A percentile compares a stretch with the other conserved stretches of the same genome.
Conservation (phyloP, 2,113 vertebrate species). For the Apodemus sylvaticus region DNA sequence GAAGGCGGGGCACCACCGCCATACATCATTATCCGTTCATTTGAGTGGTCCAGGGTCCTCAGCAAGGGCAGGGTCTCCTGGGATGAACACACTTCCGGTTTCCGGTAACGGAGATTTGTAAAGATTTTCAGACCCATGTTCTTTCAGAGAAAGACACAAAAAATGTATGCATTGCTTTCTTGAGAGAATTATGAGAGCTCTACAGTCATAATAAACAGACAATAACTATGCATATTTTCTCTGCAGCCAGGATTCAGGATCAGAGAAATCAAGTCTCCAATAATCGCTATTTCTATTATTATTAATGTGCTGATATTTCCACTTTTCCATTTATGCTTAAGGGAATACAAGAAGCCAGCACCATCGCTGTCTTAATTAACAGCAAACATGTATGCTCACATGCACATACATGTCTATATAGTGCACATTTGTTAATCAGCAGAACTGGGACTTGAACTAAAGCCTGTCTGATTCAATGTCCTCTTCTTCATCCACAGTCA, state of each 20-base stretch:
- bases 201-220: not conserved
- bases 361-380: not conserved
- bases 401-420: not conserved
- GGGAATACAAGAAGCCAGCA: not conserved
- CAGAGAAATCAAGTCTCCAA: not conserved
- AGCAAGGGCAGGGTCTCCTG: fast-evolving
- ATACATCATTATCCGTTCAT: not conserved
- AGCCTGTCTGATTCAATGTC: not conserved
- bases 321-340: not conserved
- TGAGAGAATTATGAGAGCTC: not conserved
- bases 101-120: slow-evolving; percentile 78
- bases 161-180: not conserved
- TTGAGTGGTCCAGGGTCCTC: fast-evolving
- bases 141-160: slow-evolving; percentile 80
- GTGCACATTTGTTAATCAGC: not conserved
- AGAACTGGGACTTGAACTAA: not conserved
- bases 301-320: not conserved
- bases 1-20: not conserved
- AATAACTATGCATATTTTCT: not conserved
- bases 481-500: not conserved
- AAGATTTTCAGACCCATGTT: slow-evolving; percentile 88
- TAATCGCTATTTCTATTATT: not conserved
- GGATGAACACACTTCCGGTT: slow-evolving; percentile 81
- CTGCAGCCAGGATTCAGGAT: not conserved
- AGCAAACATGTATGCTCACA: not conserved